Base-by-base conservation (phyloP, 2,888 invertebrate genomes). In the Diogma glabrata region DNA sequence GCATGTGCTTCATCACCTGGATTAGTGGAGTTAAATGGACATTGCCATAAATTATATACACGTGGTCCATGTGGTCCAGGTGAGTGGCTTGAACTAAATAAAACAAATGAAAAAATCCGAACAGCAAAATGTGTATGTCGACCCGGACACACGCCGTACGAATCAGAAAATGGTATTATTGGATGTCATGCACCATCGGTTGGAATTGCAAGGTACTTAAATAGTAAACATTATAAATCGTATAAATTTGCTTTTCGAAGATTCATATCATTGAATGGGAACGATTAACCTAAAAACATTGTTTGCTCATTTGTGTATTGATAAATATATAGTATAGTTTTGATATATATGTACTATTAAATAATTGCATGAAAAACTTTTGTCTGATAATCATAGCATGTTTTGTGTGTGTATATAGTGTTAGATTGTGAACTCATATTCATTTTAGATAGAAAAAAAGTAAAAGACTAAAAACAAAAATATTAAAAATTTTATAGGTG, bases 21-120 rank as follows among this genome's bases (percentile, higher is more conserved):
- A 1, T 76, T 80, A 61, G 81, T 82, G 1, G 69, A 76, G 5
- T 77, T 79, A 59, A 78, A 81, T 54, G 77, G 79, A 10, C 77
- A 77, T n/a, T 90, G 89, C 64, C 80, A 84, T 63, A 81, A 81
- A 57, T 72, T 89, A 16, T 84, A 88, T 64, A 80, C 81, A 0
- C 82, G 81, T 58, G 89, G 88, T 0, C 87, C 88, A 0, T 90
- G 89, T 59, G 70, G 75, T 0, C 74, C 77, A 1, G 83, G 84
- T 1, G 79, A 86, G 57, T 84, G 83, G 83, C 60, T 84, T 33
- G 78, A 78, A 20, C 77, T 81, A 0, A 70, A 72, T 19, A 71
- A 81, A 56, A 58, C 61, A 0, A 60, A 70, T 47, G 47, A 62
- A 36, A 70, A 70, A 22, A 20, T 50, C 33, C 62, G 59, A 45